Evolutionary conservation across 23 tunicate species (phyloP), one percentile per base, ranked within the genome.

Genomic region (Styela plicata): DNA sequence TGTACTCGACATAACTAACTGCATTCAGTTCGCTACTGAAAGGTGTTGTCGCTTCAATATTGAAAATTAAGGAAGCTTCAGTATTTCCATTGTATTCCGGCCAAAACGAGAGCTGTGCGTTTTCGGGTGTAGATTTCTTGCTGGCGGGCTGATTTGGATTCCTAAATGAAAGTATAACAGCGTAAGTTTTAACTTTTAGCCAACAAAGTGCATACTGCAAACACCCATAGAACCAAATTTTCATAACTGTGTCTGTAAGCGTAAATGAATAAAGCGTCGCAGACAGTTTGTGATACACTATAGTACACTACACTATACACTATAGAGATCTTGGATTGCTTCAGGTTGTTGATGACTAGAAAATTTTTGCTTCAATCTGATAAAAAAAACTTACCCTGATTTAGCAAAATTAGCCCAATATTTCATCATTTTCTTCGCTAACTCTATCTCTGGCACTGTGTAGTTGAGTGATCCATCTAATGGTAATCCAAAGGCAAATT

Each of bases 341-440:
- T n/a, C n/a, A n/a, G n/a, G n/a, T n/a, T n/a, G n/a, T n/a, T n/a
- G n/a, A n/a, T n/a, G n/a, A n/a, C n/a, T n/a, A n/a, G n/a, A n/a
- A n/a, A n/a, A n/a, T n/a, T n/a, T n/a, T n/a, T n/a, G n/a, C n/a
- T n/a, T n/a, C n/a, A n/a, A n/a, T n/a, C n/a, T n/a, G n/a, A n/a
- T n/a, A n/a, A n/a, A n/a, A n/a, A 71, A 3, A 52, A 74, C 83
- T 34, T 80, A 86, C 97, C 92, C 93, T 0, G 83, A 33, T 80
- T 88, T 92, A 3, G 97, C 97, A 74, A 92, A 92, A 82, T 88
- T 92, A 1, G 83, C 78, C 97, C 97, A 92, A 69, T 69, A 73
- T 80, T 69, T 75, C 89, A 92, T 87, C 80, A 92, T 86, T 17
- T 81, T 29, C 69, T 44, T 65, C 62, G 81, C 79, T 2, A 92